phyloP scores from a whole-genome alignment of 2,113 vertebrate genomes.

The Catharus fuscescens region DNA sequence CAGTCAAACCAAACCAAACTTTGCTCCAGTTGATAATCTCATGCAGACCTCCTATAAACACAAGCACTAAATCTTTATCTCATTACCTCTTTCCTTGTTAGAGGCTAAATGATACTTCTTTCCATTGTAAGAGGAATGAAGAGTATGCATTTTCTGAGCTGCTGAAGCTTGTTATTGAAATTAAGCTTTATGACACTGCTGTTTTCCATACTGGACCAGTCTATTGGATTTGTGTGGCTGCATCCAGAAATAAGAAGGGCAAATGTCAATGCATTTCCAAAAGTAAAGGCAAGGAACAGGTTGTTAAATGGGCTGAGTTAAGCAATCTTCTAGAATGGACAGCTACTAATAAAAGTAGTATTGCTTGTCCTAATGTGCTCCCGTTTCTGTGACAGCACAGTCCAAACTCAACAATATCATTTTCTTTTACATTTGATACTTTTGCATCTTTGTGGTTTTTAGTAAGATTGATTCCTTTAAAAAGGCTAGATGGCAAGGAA shows the following conservation, averaged over 20 bases:
- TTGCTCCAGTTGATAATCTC: slow-evolving; percentile 1
- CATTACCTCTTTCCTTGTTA: slow-evolving; percentile 69
- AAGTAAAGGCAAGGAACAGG: slow-evolving; percentile 64
- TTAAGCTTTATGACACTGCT: slow-evolving; percentile 83
- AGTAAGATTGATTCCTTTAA: slow-evolving; percentile 53
- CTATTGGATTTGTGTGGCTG: slow-evolving; percentile 60
- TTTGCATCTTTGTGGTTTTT: slow-evolving; percentile 52
- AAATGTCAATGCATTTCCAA: slow-evolving; percentile 62
- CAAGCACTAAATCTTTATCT: slow-evolving; percentile 67
- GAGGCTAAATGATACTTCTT: slow-evolving; percentile 70
- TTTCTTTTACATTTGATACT: slow-evolving; percentile 47
- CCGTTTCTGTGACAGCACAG: not conserved
- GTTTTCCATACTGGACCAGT: slow-evolving; percentile 61
- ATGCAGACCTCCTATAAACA: slow-evolving; percentile 37
- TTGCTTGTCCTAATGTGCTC: slow-evolving; percentile 24
- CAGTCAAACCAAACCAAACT: not conserved
- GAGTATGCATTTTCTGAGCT: slow-evolving; percentile 79
- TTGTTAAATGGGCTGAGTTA: slow-evolving; percentile 73
- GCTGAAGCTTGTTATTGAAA: slow-evolving; percentile 84
- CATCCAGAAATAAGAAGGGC: slow-evolving; percentile 71
- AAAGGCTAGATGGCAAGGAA: slow-evolving; percentile 48
- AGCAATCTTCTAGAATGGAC: slow-evolving; percentile 60
- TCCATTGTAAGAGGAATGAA: slow-evolving; percentile 70
- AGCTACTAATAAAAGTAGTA: slow-evolving; percentile 38
- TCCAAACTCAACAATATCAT: slow-evolving; percentile 8